A percentile compares a stretch with the other conserved stretches of the same genome.
Evolutionary conservation across 2,797 vertebrate genomes (phyloP).

Genomic region (Sebastiscus tertius): DNA sequence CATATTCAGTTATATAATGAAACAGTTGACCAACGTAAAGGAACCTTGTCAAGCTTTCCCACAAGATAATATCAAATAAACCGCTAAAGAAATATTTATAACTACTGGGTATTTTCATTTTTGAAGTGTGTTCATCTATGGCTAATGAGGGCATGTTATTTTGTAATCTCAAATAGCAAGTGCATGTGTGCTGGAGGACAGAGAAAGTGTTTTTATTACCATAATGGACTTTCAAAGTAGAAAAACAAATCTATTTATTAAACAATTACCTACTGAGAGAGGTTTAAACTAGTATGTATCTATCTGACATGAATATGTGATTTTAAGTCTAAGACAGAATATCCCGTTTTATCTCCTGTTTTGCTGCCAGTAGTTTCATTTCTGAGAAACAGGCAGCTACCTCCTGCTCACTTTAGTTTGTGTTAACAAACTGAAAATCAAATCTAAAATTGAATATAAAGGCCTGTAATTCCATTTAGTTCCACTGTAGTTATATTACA

Average conservation of each 20-base stretch:
- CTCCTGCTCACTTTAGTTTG: background rate
- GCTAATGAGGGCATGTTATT: background rate
- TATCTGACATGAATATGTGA: background rate
- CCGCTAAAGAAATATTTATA: background rate
- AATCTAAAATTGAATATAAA: background rate
- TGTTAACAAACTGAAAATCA: background rate
- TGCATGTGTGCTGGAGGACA: background rate
- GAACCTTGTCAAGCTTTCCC: background rate
- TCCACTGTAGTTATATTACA: background rate
- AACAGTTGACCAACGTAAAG: background rate
- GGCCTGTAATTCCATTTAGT: background rate
- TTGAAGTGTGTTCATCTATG: background rate
- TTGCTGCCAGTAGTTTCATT: background rate
- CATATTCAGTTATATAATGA: background rate
- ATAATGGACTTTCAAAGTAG: background rate
- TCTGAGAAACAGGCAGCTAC: background rate
- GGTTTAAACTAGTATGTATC: background rate
- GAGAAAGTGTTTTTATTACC: background rate
- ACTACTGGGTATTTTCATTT: background rate
- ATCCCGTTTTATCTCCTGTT: conserved; percentile 1
- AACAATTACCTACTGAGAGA: background rate
- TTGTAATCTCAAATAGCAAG: background rate
- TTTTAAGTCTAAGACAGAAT: background rate
- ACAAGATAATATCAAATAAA: background rate
- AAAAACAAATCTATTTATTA: background rate